These are phyloP conservation scores for Nemopilema nomurai DNA, from an alignment of 30 jellyfish, hydroid and myxozoan species.

Conservation along the genomic window DNA sequence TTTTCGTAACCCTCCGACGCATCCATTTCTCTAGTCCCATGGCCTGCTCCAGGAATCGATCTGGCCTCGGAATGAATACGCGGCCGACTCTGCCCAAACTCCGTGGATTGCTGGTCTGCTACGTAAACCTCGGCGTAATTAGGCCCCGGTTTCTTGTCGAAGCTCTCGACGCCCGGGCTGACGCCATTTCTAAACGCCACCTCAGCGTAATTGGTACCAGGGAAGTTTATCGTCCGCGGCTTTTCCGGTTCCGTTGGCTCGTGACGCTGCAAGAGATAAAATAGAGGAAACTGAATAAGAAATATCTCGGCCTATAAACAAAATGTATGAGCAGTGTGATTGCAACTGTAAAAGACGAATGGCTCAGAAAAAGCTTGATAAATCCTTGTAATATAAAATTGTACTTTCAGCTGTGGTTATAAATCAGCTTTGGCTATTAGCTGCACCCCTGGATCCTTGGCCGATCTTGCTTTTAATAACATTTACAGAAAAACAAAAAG, in stretches of 20 bases:
- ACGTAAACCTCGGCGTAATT: constrained; percentile 51
- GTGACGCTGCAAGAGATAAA: neutral
- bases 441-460: too few species aligned
- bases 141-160: neutral
- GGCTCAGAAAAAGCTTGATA: too few species aligned
- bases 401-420: too few species aligned
- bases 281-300: neutral
- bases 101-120: constrained; percentile 8
- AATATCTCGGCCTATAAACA: too few species aligned
- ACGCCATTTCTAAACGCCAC: neutral
- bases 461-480: too few species aligned
- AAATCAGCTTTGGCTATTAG: too few species aligned
- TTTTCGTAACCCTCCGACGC: constrained; percentile 43
- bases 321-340: too few species aligned
- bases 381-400: too few species aligned
- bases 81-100: neutral
- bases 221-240: neutral
- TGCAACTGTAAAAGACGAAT: too few species aligned
- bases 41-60: constrained; percentile 17
- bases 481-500: too few species aligned
- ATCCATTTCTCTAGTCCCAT: constrained; percentile 1
- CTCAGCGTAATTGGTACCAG: constrained; percentile 1
- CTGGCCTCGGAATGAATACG: constrained; percentile 49
- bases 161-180: constrained; percentile 19
- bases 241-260: neutral